Evolutionary conservation across 1,140 invertebrate genomes (phyloP), one percentile per base, ranked within the genome.

Genomic region (Drosophila lacteicornis): DNA sequence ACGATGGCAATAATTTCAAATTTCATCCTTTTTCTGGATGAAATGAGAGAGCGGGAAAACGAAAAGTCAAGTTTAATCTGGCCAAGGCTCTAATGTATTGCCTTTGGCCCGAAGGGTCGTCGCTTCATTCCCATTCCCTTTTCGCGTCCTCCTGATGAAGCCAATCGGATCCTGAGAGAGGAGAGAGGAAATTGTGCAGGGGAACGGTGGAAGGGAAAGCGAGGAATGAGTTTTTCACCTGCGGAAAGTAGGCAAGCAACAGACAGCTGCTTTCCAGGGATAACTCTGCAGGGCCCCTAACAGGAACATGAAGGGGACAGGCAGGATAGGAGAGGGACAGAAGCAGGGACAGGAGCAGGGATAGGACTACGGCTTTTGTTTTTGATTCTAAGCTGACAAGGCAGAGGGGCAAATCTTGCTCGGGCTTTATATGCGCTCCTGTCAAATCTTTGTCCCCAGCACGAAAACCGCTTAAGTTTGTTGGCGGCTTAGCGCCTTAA

Each of bases 351-450:
- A 25, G 56, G 30, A 45, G 15, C 12, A 22, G 59, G 49, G 25
- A 19, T 36, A 19, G 55, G 58, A 33, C n/a, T 59, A 49, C 15
- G 60, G 80, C 60, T 86, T 86, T 86, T 77, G 61, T 60, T 83
- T 88, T 86, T 88, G 78, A 87, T 80, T 78, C 62, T 88, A 88
- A 88, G 84, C 85, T 79, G 84, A 88, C 85, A 86, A 68, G 60
- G 65, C 57, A 56, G 36, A 36, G 63, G 59, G 47, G 38, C 49
- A 60, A 43, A 61, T 57, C 40, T 47, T 15, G 36, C 61, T 38
- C 43, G 42, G 65, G 38, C 58, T 65, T 62, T 50, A 43, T 53
- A 51, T 22, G 60, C n/a, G 45, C 46, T 47, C 15, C 53, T 78
- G 75, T 78, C 75, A 77, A 78, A 69, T 77, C 75, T 60, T 69